These are phyloP conservation scores for Ridgeia piscesae DNA, from an alignment of 1,140 invertebrate species.

Conservation along the genomic window DNA sequence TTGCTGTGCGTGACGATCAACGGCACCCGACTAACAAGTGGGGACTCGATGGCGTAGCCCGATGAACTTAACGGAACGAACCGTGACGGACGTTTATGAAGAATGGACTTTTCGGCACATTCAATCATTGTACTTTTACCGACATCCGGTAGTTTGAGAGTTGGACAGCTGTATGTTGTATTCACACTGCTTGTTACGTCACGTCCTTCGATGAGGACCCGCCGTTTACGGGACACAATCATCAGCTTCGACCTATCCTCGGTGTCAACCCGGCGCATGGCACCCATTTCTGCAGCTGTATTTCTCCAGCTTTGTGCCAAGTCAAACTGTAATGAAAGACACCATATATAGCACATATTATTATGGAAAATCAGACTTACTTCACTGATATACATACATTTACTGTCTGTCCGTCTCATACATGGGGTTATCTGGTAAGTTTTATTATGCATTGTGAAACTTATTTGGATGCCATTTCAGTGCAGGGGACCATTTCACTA, in stretches of 20 bases:
- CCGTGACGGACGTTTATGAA: neutral
- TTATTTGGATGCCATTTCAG: too few species aligned
- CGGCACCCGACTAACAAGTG: neutral
- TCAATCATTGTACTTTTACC: neutral
- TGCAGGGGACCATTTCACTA: too few species aligned
- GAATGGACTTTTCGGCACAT: neutral
- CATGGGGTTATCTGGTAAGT: too few species aligned
- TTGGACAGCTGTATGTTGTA: neutral
- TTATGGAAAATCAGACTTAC: too few species aligned
- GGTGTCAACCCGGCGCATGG: neutral
- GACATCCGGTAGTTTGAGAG: neutral
- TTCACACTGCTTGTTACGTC: neutral
- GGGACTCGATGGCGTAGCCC: neutral
- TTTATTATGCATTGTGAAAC: too few species aligned
- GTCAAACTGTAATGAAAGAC: too few species aligned
- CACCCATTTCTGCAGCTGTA: neutral
- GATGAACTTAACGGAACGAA: neutral
- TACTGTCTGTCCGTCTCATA: too few species aligned
- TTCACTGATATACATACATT: too few species aligned
- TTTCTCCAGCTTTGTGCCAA: neutral
- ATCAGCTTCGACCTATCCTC: neutral
- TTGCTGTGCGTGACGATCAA: neutral
- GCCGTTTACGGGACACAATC: neutral
- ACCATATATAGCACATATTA: too few species aligned
- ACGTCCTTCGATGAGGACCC: neutral